These are phyloP conservation scores for Neopipo cinnamomea DNA, from an alignment of 2,113 vertebrate species.

Conservation along the genomic window DNA sequence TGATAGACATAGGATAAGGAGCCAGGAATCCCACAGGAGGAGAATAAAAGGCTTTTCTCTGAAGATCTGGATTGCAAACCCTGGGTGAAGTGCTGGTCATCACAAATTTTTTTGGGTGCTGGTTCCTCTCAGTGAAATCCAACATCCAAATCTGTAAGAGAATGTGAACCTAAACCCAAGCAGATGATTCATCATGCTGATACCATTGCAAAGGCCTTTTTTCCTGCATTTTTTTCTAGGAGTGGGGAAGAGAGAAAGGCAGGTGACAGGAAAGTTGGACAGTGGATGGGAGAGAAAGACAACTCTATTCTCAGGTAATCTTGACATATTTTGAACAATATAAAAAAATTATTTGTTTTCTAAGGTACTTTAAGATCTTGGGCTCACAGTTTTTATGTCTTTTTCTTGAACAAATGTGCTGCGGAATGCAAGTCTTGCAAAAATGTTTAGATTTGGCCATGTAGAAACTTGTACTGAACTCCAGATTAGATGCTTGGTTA, in stretches of 20 bases:
- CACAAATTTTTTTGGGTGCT: neutral
- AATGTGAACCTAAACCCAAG: neutral
- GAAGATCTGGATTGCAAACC: neutral
- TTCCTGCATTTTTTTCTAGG: neutral
- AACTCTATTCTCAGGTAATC: neutral
- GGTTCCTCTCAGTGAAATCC: neutral
- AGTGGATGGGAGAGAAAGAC: neutral
- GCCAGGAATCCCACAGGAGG: neutral
- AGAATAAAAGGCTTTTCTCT: neutral
- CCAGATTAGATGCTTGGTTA: neutral
- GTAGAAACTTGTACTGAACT: neutral
- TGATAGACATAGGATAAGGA: neutral
- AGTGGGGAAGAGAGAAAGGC: neutral
- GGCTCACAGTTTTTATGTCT: neutral
- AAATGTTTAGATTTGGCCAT: neutral
- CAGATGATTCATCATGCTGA: neutral
- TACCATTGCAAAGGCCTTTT: neutral
- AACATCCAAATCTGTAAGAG: neutral
- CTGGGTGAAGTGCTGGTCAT: neutral
- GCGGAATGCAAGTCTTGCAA: neutral
- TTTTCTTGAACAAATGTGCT: neutral
- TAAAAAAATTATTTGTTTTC: neutral
- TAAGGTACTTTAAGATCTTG: neutral
- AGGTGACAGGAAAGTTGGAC: neutral
- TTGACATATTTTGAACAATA: neutral